Conservation (phyloP, 1,140 invertebrate species). For the Drosophila leontia region DNA sequence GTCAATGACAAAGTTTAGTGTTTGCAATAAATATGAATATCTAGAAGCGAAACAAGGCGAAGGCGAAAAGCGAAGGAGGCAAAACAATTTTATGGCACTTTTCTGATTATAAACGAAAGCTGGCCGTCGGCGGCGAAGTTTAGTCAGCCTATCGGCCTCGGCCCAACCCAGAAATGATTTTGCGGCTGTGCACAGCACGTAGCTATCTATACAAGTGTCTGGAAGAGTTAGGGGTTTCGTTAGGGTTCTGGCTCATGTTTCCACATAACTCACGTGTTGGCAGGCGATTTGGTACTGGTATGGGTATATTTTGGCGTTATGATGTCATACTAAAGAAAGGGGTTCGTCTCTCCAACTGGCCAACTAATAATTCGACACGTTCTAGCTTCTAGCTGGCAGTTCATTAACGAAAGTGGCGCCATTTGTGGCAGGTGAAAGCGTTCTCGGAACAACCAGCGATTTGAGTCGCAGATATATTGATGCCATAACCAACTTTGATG, state of each 20-base stretch:
- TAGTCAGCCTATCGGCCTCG: conserved; percentile 30
- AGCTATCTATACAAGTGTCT: conserved; percentile 42
- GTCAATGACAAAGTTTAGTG: conserved; percentile 73
- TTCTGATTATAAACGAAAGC: conserved; percentile 77
- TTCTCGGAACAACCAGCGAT: conserved; percentile 25
- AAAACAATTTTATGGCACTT: conserved; percentile 49
- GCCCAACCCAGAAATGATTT: conserved; percentile 44
- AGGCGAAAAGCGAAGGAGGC: conserved; percentile 18
- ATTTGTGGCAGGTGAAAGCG: conserved; percentile 58
- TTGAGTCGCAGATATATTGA: conserved; percentile 21
- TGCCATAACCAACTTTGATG: conserved; percentile 50
- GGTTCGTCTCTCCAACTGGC: conserved; percentile 15
- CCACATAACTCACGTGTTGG: conserved; percentile 76
- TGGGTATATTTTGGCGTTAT: conserved; percentile 49
- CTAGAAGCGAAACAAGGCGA: conserved; percentile 15
- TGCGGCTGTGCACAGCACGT: conserved; percentile 13
- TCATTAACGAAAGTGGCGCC: conserved; percentile 36
- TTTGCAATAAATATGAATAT: conserved; percentile 44
- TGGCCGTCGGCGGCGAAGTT: conserved; percentile 18
- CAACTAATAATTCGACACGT: conserved; percentile 63
- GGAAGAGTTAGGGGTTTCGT: conserved; percentile 12
- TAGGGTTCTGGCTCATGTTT: conserved; percentile 22
- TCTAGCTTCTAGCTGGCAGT: conserved; percentile 31
- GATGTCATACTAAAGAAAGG: conserved; percentile 67
- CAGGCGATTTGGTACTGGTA: conserved; percentile 44